Evolutionary conservation across 1,140 invertebrate species (phyloP), one percentile per base, ranked within the genome.

Genomic region (Lepeophtheirus salmonis): DNA sequence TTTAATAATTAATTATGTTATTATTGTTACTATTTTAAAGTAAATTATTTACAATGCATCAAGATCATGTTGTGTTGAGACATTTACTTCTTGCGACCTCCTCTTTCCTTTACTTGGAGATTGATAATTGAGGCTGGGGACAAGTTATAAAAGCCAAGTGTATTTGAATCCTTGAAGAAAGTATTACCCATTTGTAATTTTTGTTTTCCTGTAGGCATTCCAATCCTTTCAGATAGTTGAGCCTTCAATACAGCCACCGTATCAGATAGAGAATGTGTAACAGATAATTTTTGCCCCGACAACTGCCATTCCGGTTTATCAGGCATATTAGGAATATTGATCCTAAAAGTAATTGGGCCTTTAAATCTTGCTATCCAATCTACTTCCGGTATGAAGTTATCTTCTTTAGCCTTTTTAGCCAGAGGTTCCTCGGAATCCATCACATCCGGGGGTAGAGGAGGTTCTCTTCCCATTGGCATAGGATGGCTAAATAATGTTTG

Each of bases 11-110:
- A n/a, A n/a, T n/a, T n/a, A n/a, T n/a, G n/a, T n/a, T n/a, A n/a
- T n/a, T n/a, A n/a, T n/a, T n/a, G n/a, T n/a, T n/a, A n/a, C n/a
- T n/a, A n/a, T n/a, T n/a, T n/a, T n/a, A n/a, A n/a, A n/a, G n/a
- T n/a, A n/a, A n/a, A n/a, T n/a, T n/a, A n/a, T n/a, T n/a, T n/a
- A n/a, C n/a, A n/a, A n/a, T n/a, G n/a, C n/a, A n/a, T n/a, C n/a
- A n/a, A n/a, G n/a, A n/a, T n/a, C n/a, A n/a, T n/a, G n/a, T n/a
- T n/a, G n/a, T n/a, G n/a, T n/a, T n/a, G n/a, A n/a, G n/a, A n/a
- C n/a, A n/a, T n/a, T n/a, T 86, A 97, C 68, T 97, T 97, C 73
- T 97, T 98, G 41, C 92, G 77, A 25, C 95, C 95, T 71, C 95
- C 95, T 74, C 95, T 79, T 73, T 98, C 95, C 72, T 98, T 98